Evolutionary conservation across 2,113 vertebrate species (phyloP), one percentile per base, ranked within the genome.

Genomic region (Herpailurus yagouaroundi): DNA sequence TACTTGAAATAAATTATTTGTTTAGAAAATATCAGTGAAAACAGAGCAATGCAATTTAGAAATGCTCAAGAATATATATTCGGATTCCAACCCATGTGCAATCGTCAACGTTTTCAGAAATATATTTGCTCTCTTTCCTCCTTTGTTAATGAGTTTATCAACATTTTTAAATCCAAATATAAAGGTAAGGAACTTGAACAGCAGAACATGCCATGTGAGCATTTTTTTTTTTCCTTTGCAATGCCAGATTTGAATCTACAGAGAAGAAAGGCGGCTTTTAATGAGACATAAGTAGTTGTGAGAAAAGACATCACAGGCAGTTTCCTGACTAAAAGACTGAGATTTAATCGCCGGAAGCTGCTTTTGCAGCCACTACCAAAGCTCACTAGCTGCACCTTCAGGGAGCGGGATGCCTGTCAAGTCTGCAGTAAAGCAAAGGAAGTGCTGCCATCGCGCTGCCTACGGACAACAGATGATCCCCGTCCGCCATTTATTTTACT

Each of bases 231-330:
- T n/a, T n/a, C 13, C 31, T 80, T 55, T n/a, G 60, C 18, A 48
- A 27, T 41, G 9, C 14, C 45, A 79, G 83, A 63, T 91, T 89
- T 41, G 12, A 94, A 87, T 96, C 92, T 95, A 90, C 31, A 84
- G 1, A 91, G 89, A 90, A 98, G 96, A 86, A 82, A 66, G 87
- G 93, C 94, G 95, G 87, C 74, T 98, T 98, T 29, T 94, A 98
- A 98, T 97, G 95, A 98, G 87, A 96, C 92, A 48, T 97, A 98
- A 98, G 95, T 94, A 97, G 94, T 82, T 97, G 97, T 97, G 93
- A 98, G 89, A 97, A 93, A 97, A 98, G 95, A 94, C 89, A 97
- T 97, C 94, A 94, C 55, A 95, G 92, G 74, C 86, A 79, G 94
- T 97, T 98, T 98, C 94, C 97, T 97, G 93, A 97, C 94, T 84